Conservation (phyloP, 2,888 invertebrate genomes). For the Pardosa pseudoannulata region DNA sequence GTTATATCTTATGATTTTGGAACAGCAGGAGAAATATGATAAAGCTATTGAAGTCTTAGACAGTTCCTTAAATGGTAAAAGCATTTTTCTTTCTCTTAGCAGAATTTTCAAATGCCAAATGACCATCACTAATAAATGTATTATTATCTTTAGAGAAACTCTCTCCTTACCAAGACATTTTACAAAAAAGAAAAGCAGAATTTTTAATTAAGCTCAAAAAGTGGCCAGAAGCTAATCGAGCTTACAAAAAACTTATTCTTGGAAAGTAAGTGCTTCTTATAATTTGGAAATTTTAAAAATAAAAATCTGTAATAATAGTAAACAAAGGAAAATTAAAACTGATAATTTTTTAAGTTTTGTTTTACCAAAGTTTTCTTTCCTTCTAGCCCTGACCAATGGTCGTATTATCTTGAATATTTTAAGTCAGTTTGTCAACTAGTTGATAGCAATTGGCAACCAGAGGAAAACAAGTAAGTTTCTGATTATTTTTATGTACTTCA, state of each 20-base stretch:
- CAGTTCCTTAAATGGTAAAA: conserved; percentile 84
- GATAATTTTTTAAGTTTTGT: background rate
- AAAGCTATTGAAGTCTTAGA: conserved; percentile 89
- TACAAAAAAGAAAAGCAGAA: conserved; percentile 84
- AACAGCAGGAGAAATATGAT: conserved; percentile 85
- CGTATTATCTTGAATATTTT: conserved; percentile 84
- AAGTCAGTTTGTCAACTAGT: conserved; percentile 84
- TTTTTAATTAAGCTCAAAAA: conserved; percentile 85
- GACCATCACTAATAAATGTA: no score
- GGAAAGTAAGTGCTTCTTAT: conserved; percentile 82
- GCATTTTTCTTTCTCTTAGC: no score
- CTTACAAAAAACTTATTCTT: conserved; percentile 85
- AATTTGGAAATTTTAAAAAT: background rate
- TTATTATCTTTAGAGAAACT: conserved; percentile 76
- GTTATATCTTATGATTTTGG: conserved; percentile 91
- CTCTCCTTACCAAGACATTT: conserved; percentile 82
- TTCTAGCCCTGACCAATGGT: conserved; percentile 84
- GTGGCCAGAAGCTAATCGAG: conserved; percentile 86
- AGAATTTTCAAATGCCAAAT: no score
- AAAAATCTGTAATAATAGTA: background rate
- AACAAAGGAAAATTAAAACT: background rate
- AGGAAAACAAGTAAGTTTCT: conserved; percentile 40
- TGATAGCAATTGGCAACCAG: conserved; percentile 75
- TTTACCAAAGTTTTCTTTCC: conserved; percentile 18
- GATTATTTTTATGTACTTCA: no score